Evolutionary conservation across 2,797 vertebrate species (phyloP).

Genomic region (Gymnothorax javanicus): DNA sequence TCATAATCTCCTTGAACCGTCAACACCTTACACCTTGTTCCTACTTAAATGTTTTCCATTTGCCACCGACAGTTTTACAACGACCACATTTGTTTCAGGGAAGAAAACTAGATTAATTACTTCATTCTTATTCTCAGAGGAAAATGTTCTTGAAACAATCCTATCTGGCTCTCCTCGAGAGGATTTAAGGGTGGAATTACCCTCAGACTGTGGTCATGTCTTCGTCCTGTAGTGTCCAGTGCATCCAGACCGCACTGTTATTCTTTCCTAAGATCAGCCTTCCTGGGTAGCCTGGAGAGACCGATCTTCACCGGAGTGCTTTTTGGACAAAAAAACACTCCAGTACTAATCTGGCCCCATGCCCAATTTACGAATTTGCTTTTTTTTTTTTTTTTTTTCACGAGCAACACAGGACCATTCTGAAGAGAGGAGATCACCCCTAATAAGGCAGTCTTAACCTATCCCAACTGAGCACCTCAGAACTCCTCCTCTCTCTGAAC

Average conservation of each 20-base stretch:
- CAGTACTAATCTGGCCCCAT: neutral
- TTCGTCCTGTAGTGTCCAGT: neutral
- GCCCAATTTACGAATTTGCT: neutral
- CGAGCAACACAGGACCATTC: neutral
- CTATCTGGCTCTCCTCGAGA: neutral
- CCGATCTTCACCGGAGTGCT: neutral
- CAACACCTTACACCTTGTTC: too few species aligned
- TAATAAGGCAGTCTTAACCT: neutral
- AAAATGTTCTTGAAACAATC: neutral
- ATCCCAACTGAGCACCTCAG: neutral
- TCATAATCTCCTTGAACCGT: too few species aligned
- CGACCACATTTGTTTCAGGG: too few species aligned
- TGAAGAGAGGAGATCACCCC: neutral
- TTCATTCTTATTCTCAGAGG: neutral
- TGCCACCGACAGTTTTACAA: too few species aligned
- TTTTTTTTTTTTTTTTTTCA: neutral
- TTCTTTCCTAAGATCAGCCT: conserved; percentile 4
- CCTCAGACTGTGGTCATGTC: neutral
- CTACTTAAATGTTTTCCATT: too few species aligned
- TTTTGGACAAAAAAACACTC: neutral
- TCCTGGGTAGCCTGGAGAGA: neutral
- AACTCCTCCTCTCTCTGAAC: conserved; percentile 7
- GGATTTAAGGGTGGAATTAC: neutral
- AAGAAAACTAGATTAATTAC: neutral
- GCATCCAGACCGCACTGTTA: neutral